Percentiles rank a stretch among this genome's conserved stretches.
phyloP scores from a whole-genome alignment of 1,140 invertebrate genomes.

The Bombus ignitus region DNA sequence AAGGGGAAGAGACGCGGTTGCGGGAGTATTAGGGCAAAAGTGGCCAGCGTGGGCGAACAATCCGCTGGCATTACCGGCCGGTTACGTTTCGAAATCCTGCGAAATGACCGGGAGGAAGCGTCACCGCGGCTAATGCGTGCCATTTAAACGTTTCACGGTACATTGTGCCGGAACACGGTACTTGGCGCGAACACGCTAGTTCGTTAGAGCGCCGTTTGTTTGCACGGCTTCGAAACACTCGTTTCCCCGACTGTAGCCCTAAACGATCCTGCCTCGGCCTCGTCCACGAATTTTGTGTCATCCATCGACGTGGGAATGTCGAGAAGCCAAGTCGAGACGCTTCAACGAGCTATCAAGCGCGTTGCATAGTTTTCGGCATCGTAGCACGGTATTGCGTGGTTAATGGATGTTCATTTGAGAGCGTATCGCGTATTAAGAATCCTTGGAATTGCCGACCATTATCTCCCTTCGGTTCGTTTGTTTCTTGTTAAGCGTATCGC shows the following conservation, averaged over 20 bases:
- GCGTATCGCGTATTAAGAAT: not conserved
- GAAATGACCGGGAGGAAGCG: constrained; percentile 34
- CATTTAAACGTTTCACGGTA: constrained; percentile 77
- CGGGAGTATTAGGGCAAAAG: constrained; percentile 22
- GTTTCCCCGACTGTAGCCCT: constrained; percentile 41
- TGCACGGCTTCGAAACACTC: constrained; percentile 69
- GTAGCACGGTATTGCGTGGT: not conserved
- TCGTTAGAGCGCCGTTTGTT: constrained; percentile 78
- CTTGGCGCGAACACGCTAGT: constrained; percentile 75
- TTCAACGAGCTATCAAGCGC: not conserved
- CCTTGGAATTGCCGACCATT: not conserved
- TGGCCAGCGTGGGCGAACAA: constrained; percentile 24
- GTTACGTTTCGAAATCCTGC: constrained; percentile 55
- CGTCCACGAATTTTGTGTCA: constrained; percentile 29
- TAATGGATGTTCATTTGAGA: not conserved
- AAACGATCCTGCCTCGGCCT: constrained; percentile 34
- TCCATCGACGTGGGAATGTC: not conserved
- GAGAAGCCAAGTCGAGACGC: not conserved
- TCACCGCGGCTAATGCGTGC: constrained; percentile 71
- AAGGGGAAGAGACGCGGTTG: not conserved
- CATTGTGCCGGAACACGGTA: constrained; percentile 76
- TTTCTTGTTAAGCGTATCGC: no score
- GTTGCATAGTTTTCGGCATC: not conserved
- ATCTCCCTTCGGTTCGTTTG: no score
- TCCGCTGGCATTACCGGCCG: constrained; percentile 26